Evolutionary conservation across 2,113 vertebrate genomes (phyloP).

Genomic region (Eupsittula cactorum): DNA sequence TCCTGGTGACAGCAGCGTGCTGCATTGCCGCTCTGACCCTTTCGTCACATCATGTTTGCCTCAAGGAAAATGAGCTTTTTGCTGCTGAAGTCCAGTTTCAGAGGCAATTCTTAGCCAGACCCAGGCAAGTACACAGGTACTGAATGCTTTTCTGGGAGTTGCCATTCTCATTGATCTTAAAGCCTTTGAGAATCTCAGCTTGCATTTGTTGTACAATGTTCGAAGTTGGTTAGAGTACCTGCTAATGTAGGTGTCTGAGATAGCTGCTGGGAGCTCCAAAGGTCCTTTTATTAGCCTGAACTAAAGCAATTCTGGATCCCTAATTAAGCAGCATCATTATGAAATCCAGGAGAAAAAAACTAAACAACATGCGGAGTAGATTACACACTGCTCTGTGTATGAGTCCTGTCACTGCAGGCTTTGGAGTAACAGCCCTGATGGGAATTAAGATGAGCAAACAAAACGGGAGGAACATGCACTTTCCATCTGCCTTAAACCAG

Average conservation of each 20-base stretch:
- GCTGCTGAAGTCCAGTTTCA: not conserved
- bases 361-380: not conserved
- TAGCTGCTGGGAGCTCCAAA: not conserved
- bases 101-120: not conserved
- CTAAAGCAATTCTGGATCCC: not conserved
- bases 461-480: not conserved
- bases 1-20: not conserved
- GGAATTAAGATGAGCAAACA: not conserved
- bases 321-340: not conserved
- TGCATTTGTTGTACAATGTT: not conserved
- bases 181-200: not conserved
- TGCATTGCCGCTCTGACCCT: not conserved
- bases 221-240: not conserved
- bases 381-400: not conserved
- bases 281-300: not conserved
- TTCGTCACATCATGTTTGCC: not conserved
- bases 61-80: not conserved
- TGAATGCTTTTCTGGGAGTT: not conserved
- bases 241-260: not conserved
- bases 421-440: not conserved
- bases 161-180: not conserved
- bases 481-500: not conserved
- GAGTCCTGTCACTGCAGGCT: not conserved
- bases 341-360: not conserved
- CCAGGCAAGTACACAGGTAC: not conserved